phyloP scores from a whole-genome alignment of 2,797 vertebrate species.

The Acestrorhynchus altus region DNA sequence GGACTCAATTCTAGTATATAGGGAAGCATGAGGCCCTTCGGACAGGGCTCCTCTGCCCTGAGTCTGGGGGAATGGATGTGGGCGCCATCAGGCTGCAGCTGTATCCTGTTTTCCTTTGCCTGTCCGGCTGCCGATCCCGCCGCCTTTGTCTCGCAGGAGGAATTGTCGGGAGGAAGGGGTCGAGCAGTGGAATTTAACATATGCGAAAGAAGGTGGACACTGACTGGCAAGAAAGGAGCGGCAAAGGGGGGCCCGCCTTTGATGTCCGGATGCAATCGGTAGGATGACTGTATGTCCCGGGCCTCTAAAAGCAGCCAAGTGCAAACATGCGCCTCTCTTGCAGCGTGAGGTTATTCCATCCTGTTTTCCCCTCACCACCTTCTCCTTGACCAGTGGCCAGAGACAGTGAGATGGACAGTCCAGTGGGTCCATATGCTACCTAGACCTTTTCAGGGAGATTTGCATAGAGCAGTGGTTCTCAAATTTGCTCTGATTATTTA shows the following conservation, averaged over 20 bases:
- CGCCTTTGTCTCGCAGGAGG: constrained; percentile 70
- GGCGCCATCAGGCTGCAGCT: constrained; percentile 70
- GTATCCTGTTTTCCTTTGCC: constrained; percentile 79
- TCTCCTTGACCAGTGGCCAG: constrained; percentile 1
- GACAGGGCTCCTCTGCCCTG: constrained; percentile 13
- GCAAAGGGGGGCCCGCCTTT: constrained; percentile 37
- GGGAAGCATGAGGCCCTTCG: constrained; percentile 12
- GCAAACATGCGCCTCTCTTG: constrained; percentile 46
- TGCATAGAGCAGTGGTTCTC: no score
- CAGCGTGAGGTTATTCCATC: constrained; percentile 54
- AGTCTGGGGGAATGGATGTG: constrained; percentile 35
- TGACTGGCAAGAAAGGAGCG: constrained; percentile 34
- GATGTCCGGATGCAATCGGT: constrained; percentile 58
- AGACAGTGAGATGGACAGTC: constrained; percentile 34
- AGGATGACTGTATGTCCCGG: constrained; percentile 49
- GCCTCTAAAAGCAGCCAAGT: constrained; percentile 42
- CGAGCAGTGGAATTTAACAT: constrained; percentile 58
- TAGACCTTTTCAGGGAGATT: neutral
- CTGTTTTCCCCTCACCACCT: constrained; percentile 53
- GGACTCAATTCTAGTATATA: neutral
- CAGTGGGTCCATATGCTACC: neutral
- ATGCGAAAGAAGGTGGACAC: constrained; percentile 52
- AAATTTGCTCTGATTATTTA: no score
- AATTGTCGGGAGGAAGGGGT: constrained; percentile 73
- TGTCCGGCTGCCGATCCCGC: constrained; percentile 65